These are phyloP conservation scores for Synchiropus splendidus DNA, from an alignment of 2,113 vertebrate species.

Conservation along the genomic window DNA sequence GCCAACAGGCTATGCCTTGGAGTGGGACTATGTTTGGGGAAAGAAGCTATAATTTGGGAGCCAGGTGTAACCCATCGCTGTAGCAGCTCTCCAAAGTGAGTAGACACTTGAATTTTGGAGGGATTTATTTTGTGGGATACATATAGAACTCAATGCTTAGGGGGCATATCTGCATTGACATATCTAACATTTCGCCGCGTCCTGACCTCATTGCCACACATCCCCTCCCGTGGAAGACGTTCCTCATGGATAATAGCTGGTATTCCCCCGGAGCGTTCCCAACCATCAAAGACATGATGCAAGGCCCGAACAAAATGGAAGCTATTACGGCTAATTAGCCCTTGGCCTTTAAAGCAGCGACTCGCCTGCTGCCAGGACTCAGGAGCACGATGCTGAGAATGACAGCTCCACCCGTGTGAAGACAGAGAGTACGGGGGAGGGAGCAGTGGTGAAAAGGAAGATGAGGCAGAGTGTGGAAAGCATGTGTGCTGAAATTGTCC, in stretches of 20 bases:
- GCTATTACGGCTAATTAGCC: slow-evolving; percentile 61
- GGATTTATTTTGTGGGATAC: too few relatives aligned
- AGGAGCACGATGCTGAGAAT: slow-evolving; percentile 29
- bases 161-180: too few relatives aligned
- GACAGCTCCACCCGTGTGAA: slow-evolving; percentile 47
- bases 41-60: too few relatives aligned
- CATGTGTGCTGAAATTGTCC: slow-evolving; percentile 31
- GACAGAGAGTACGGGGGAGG: slow-evolving; percentile 1
- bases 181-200: too few relatives aligned
- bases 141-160: too few relatives aligned
- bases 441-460: slow-evolving; percentile 3
- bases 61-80: too few relatives aligned
- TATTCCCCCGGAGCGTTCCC: slow-evolving; percentile 42
- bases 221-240: slow-evolving; percentile 35
- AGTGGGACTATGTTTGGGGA: too few relatives aligned
- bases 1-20: too few relatives aligned
- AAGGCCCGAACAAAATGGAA: slow-evolving; percentile 60
- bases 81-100: too few relatives aligned
- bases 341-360: slow-evolving; percentile 52
- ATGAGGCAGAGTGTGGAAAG: slow-evolving; percentile 18
- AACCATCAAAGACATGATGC: slow-evolving; percentile 61
- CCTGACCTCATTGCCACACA: too few relatives aligned
- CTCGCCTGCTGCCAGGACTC: slow-evolving; percentile 40
- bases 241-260: slow-evolving; percentile 48
- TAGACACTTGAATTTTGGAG: too few relatives aligned